Conservation (phyloP, 2,797 vertebrate genomes). For the Hybognathus amarus region DNA sequence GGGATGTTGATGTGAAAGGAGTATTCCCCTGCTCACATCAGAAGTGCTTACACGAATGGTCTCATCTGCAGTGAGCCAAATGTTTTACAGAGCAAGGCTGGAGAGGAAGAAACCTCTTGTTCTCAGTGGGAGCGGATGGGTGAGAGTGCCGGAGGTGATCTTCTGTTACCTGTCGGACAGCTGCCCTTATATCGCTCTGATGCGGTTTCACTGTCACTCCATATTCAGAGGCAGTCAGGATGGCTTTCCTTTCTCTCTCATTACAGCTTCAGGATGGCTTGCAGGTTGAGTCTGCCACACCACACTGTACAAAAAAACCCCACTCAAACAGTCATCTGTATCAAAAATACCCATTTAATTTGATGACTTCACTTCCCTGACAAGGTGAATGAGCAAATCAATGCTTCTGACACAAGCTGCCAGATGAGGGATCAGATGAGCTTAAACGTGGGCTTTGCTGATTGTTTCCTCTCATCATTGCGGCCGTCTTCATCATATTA, state of each 20-base stretch:
- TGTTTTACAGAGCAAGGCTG: slow-evolving; percentile 41
- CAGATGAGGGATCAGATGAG: slow-evolving; percentile 31
- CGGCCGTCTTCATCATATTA: slow-evolving; percentile 8
- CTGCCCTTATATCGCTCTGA: slow-evolving; percentile 36
- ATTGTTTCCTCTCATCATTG: slow-evolving; percentile 24
- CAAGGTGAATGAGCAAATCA: slow-evolving; percentile 23
- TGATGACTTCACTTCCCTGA: slow-evolving; percentile 27
- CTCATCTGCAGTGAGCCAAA: slow-evolving; percentile 29
- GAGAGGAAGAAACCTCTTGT: slow-evolving; percentile 11
- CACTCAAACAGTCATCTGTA: slow-evolving; percentile 30
- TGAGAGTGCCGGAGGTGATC: slow-evolving; percentile 36
- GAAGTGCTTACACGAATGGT: slow-evolving; percentile 13
- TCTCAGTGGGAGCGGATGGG: slow-evolving; percentile 27
- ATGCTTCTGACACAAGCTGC: slow-evolving; percentile 30
- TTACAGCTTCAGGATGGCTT: background rate
- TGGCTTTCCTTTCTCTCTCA: no score
- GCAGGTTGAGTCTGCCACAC: background rate
- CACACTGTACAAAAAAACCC: background rate
- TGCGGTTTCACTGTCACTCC: background rate
- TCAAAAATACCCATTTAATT: slow-evolving; percentile 28
- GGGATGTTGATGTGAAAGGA: slow-evolving; percentile 21
- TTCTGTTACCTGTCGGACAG: slow-evolving; percentile 50
- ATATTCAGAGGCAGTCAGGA: background rate
- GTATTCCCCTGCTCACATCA: slow-evolving; percentile 17
- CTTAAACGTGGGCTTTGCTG: background rate